These are phyloP conservation scores for Omphaloscelis lunosa DNA, from an alignment of 2,888 invertebrate genomes.

Conservation along the genomic window DNA sequence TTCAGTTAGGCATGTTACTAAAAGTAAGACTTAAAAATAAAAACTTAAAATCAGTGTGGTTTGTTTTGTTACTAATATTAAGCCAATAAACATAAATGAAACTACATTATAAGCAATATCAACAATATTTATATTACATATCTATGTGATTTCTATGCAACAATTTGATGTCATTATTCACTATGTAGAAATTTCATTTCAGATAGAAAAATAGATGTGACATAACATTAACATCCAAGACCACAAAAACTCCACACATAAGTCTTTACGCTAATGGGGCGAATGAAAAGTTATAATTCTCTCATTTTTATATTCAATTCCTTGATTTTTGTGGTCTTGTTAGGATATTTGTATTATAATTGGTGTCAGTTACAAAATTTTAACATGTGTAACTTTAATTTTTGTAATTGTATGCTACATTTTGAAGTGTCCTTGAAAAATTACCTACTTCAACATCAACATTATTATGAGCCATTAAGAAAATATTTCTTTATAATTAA, in stretches of 20 bases:
- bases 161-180: constrained; percentile 78
- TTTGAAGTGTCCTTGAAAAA: constrained; percentile 75
- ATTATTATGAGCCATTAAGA: constrained; percentile 79
- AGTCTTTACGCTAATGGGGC: constrained; percentile 62
- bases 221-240: constrained; percentile 82
- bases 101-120: constrained; percentile 87
- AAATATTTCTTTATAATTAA: constrained; percentile 85
- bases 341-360: constrained; percentile 66
- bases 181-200: constrained; percentile 79
- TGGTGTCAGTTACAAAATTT: constrained; percentile 49
- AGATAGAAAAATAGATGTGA: constrained; percentile 88
- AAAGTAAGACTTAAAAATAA: constrained; percentile 10
- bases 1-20: neutral
- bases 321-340: constrained; percentile 78
- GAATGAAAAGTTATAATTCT: constrained; percentile 50
- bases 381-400: constrained; percentile 65
- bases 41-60: neutral
- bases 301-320: constrained; percentile 63
- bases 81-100: constrained; percentile 75
- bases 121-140: constrained; percentile 88
- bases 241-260: constrained; percentile 70
- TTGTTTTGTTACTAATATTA: constrained; percentile 3
- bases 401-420: constrained; percentile 59
- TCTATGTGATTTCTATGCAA: constrained; percentile 83
- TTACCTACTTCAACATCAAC: constrained; percentile 74